Conservation (phyloP, 2,888 invertebrate species). For the Dasypolia templi region DNA sequence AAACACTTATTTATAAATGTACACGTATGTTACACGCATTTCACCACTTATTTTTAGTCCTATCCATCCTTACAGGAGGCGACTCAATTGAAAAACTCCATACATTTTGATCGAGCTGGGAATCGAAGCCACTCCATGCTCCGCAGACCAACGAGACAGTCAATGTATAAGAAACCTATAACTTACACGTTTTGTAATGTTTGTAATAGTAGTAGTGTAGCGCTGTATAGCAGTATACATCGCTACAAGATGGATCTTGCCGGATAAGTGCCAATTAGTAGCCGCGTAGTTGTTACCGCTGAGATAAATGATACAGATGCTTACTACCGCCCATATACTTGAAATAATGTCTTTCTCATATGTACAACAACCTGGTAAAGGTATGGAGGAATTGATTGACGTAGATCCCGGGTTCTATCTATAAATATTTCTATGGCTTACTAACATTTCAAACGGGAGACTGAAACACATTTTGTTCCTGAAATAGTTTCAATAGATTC, state of each 20-base stretch:
- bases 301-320: constrained; percentile 17
- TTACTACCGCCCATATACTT: not conserved
- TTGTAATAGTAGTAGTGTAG: too few relatives aligned
- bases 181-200: not conserved
- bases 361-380: not conserved
- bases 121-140: not conserved
- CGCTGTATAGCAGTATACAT: too few relatives aligned
- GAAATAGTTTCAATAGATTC: constrained; percentile 11
- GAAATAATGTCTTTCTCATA: constrained; percentile 4
- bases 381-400: not conserved
- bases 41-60: not conserved
- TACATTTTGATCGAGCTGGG: not conserved
- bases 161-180: not conserved
- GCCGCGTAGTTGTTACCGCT: constrained; percentile 5
- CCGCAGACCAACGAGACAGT: not conserved
- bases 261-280: constrained; percentile 52
- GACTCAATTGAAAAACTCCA: too few relatives aligned
- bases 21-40: not conserved
- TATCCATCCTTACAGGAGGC: not conserved
- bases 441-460: not conserved
- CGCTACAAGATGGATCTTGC: constrained; percentile 22
- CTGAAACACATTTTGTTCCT: not conserved
- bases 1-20: not conserved
- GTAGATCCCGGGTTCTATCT: not conserved
- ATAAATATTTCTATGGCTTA: not conserved